Conservation (phyloP, 2,113 vertebrate genomes). For the Manacus vitellinus region DNA sequence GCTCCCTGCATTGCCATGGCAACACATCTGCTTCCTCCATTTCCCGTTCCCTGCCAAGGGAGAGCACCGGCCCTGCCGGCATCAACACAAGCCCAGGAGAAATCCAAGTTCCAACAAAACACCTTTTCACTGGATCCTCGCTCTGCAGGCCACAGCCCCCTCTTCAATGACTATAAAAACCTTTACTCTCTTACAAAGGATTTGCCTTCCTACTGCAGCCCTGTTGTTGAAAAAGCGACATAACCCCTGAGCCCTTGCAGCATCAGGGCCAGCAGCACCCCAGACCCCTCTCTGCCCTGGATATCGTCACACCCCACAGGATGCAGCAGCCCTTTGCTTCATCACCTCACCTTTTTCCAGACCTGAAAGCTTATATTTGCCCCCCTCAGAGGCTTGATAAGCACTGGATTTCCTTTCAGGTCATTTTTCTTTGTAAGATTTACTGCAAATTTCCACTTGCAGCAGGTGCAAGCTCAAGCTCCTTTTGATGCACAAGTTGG, state of each 20-base stretch:
- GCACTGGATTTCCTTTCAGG: neutral
- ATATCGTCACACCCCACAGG: neutral
- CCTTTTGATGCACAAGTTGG: neutral
- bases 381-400: neutral
- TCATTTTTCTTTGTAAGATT: neutral
- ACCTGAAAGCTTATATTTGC: neutral
- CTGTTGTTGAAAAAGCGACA: rapidly evolving
- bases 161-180: neutral
- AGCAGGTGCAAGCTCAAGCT: neutral
- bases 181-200: neutral
- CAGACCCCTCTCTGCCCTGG: neutral
- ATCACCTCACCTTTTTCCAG: neutral
- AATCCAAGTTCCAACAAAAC: neutral
- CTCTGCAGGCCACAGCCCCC: neutral
- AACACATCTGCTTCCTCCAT: slow-evolving; percentile 38
- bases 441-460: neutral
- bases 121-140: neutral
- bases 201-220: neutral
- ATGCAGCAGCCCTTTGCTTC: neutral
- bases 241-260: neutral
- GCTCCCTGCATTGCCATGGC: neutral
- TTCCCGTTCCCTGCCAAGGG: neutral
- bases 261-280: neutral
- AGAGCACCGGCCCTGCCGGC: neutral
- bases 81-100: neutral